Conservation (phyloP, 2,113 vertebrate genomes). For the Ivindomyrus marchei region DNA sequence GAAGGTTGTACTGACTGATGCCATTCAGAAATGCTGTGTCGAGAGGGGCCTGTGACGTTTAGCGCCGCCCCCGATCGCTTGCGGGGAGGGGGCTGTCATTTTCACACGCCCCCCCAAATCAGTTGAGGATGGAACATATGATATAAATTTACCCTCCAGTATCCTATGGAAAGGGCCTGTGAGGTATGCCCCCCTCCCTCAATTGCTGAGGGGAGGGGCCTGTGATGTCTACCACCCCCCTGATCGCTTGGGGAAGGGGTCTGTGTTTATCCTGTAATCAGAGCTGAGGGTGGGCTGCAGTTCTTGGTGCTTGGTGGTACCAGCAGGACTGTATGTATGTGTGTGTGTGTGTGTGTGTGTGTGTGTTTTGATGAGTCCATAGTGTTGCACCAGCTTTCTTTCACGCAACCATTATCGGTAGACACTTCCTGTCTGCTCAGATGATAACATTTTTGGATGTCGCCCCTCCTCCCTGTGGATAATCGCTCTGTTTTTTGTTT, state of each 20-base stretch:
- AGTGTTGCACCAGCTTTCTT: neutral
- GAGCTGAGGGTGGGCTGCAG: slow-evolving; percentile 23
- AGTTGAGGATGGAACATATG: neutral
- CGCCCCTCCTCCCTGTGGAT: neutral
- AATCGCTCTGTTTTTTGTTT: slow-evolving; percentile 4
- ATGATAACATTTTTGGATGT: neutral
- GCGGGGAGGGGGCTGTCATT: slow-evolving; percentile 28
- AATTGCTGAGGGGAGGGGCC: slow-evolving; percentile 29
- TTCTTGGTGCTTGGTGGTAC: slow-evolving; percentile 28
- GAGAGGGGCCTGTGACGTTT: slow-evolving; percentile 40
- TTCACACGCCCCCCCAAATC: neutral
- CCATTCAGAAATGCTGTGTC: neutral
- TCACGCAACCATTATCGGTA: neutral
- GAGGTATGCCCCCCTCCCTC: neutral
- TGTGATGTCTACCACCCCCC: slow-evolving; percentile 37
- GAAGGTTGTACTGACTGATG: neutral
- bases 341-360: slow-evolving; percentile 14
- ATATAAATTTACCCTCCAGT: neutral
- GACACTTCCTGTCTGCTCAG: neutral
- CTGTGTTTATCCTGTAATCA: slow-evolving; percentile 23
- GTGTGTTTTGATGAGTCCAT: neutral
- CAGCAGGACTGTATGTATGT: slow-evolving; percentile 25
- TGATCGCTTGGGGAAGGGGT: slow-evolving; percentile 25
- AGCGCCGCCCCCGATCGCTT: slow-evolving; percentile 19
- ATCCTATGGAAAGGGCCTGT: neutral